Evolutionary conservation across 2,113 vertebrate species (phyloP).

Genomic region (Plectropomus leopardus): DNA sequence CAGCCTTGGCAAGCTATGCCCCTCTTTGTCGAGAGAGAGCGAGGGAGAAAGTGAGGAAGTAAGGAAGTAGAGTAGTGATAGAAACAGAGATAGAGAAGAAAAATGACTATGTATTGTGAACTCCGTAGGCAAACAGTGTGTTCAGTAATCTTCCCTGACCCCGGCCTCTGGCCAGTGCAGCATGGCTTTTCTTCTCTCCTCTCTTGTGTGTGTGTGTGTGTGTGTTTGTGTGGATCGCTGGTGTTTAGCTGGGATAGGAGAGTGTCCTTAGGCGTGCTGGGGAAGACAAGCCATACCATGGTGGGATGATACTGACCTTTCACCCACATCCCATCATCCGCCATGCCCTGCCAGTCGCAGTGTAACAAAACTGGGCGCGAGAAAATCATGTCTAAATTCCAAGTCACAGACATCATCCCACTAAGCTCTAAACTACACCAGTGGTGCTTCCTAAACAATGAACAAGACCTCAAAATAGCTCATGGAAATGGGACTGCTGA

Average conservation of each 20-base stretch:
- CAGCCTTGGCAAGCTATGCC: constrained; percentile 66
- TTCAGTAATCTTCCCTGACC: constrained; percentile 54
- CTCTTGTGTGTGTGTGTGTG: constrained; percentile 6
- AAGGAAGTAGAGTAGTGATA: constrained; percentile 35
- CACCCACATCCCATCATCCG: constrained; percentile 50
- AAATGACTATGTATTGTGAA: constrained; percentile 52
- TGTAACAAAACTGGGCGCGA: constrained; percentile 43
- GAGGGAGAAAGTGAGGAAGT: constrained; percentile 35
- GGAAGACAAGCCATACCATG: constrained; percentile 56
- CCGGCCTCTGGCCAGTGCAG: constrained; percentile 31
- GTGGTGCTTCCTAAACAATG: constrained; percentile 16
- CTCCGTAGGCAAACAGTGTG: constrained; percentile 38
- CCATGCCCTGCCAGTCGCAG: constrained; percentile 32
- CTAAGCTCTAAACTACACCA: constrained; percentile 23
- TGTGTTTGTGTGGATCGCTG: constrained; percentile 42
- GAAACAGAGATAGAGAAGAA: constrained; percentile 48
- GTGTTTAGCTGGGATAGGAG: constrained; percentile 44
- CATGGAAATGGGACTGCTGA: constrained; percentile 33
- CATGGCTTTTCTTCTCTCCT: constrained; percentile 20
- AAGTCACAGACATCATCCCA: constrained; percentile 23
- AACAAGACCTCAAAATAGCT: constrained; percentile 16
- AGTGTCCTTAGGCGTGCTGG: constrained; percentile 55
- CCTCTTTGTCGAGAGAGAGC: constrained; percentile 64
- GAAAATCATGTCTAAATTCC: constrained; percentile 49
- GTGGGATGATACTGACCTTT: constrained; percentile 69